Percentiles rank a stretch among this genome's conserved stretches.
Conservation (phyloP, 1,140 invertebrate species). For the Fragariocoptes setiger region DNA sequence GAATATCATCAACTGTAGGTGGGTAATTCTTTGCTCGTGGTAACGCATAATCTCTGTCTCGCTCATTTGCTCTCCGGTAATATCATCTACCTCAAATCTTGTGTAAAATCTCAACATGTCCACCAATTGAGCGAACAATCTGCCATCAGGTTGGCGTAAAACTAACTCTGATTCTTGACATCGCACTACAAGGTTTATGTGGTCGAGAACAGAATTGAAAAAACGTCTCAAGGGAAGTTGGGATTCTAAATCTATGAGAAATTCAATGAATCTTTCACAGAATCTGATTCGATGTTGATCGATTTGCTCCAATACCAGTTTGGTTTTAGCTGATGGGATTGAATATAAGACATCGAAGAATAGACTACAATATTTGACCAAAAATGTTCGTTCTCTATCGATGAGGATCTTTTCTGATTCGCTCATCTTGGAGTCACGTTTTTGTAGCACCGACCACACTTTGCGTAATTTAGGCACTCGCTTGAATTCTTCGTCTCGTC, state of each 20-base stretch:
- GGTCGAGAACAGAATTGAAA: constrained; percentile 81
- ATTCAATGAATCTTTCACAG: constrained; percentile 77
- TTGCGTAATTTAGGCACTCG: constrained; percentile 60
- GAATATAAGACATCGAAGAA: constrained; percentile 50
- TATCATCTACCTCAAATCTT: constrained; percentile 87
- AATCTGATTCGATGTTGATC: constrained; percentile 31
- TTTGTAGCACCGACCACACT: constrained; percentile 60
- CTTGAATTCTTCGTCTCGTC: constrained; percentile 52
- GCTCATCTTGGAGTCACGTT: constrained; percentile 34
- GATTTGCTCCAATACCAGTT: constrained; percentile 11
- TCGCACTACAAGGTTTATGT: constrained; percentile 64
- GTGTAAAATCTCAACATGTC: constrained; percentile 89
- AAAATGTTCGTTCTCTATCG: constrained; percentile 56
- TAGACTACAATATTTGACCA: constrained; percentile 38
- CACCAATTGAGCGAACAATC: constrained; percentile 59
- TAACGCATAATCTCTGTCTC: constrained; percentile 68
- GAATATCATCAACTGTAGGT: constrained; percentile 66
- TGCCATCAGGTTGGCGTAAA: constrained; percentile 37
- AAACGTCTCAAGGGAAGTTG: constrained; percentile 73
- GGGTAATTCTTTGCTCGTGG: constrained; percentile 67
- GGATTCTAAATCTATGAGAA: constrained; percentile 83
- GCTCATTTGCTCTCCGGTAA: constrained; percentile 66
- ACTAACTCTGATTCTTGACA: constrained; percentile 46
- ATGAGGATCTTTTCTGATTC: constrained; percentile 33
- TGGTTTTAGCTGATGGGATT: constrained; percentile 23